Evolutionary conservation across 1,140 invertebrate species (phyloP), one percentile per base, ranked within the genome.

Genomic region (Drosophila teissieri): DNA sequence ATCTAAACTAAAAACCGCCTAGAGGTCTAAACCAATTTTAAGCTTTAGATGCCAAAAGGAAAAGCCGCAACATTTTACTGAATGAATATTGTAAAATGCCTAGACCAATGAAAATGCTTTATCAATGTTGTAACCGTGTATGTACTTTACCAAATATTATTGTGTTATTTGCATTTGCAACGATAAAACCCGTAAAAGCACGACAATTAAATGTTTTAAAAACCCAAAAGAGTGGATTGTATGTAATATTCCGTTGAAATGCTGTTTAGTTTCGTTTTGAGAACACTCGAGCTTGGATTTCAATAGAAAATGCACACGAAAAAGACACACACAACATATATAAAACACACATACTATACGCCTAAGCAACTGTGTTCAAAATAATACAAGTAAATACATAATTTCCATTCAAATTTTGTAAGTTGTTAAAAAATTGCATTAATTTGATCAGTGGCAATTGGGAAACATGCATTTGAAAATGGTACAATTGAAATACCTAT

Each of bases 71-170:
- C 7, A 31, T 8, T 31, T 31, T 31, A 31, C 31, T 7, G 31
- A 31, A 31, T 31, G 31, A 46, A 40, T 57, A 72, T 72, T 72
- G 65, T 72, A 57, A 84, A 79, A 72, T 54, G 48, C 60, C 15
- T 83, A 82, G 53, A 55, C 52, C 40, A 53, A 69, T 34, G 52
- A 7, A 72, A 58, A 8, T 5, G 48, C 54, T 83, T 78, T 79
- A 84, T 83, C 57, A 51, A 83, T 83, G 80, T 83, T 82, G 80
- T 82, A 82, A 78, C 36, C 61, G 51, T 79, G 56, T 74, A 73
- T 81, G 73, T 82, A 78, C 57, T 67, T 24, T 62, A 65, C 36
- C 56, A 22, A 70, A 72, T 70, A 55, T 72, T 57, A 70, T 57
- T 70, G 44, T 72, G 64, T 70, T 72, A 70, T 49, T 72, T 72